phyloP scores from a whole-genome alignment of 2,888 invertebrate genomes.

The Glomeris marginata region DNA sequence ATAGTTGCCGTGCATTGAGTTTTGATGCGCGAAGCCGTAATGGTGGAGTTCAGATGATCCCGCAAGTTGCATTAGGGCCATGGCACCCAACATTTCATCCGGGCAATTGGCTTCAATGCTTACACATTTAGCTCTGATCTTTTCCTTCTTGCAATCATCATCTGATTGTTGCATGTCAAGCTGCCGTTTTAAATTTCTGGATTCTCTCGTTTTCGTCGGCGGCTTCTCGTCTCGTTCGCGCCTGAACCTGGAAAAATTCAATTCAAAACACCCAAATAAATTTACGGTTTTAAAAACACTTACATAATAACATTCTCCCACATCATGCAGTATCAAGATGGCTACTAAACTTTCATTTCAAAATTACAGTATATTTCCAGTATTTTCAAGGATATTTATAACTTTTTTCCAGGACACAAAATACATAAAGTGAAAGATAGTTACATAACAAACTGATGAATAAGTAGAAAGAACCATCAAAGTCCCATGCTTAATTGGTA shows the following conservation, averaged over 20 bases:
- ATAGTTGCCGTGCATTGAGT: background rate
- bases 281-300: background rate
- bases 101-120: conserved; percentile 25
- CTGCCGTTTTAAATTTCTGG: conserved; percentile 14
- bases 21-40: conserved; percentile 16
- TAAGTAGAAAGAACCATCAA: no score
- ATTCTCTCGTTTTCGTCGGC: conserved; percentile 7
- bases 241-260: conserved; percentile 4
- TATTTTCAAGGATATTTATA: no score
- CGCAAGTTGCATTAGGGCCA: conserved; percentile 44
- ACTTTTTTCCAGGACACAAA: no score
- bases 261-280: background rate
- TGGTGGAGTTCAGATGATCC: conserved; percentile 19
- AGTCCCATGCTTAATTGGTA: no score
- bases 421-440: no score
- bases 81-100: conserved; percentile 42
- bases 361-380: no score
- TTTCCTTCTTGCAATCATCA: conserved; percentile 8
- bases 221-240: conserved; percentile 6
- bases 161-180: conserved; percentile 11
- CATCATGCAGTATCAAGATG: no score
- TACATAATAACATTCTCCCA: conserved; percentile 1
- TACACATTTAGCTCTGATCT: no score
- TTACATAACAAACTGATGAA: no score
- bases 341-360: no score